Evolutionary conservation across 1,140 invertebrate species (phyloP).

Genomic region (Saccostrea glomerata): DNA sequence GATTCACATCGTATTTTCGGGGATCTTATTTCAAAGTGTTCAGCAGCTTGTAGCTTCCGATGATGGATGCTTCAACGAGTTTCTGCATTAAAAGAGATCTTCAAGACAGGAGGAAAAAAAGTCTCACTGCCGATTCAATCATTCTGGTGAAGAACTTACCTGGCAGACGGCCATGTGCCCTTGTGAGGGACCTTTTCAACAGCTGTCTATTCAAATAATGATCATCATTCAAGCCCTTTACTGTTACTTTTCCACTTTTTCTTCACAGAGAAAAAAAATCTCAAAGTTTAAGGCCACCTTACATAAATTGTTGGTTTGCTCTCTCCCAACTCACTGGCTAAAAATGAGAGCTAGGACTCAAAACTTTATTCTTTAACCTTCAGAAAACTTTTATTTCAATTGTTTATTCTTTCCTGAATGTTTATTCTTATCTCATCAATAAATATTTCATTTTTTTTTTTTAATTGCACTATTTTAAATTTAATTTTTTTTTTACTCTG

Average conservation of each 20-base stretch:
- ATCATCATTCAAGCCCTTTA: slow-evolving; percentile 8
- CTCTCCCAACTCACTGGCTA: neutral
- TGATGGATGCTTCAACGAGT: slow-evolving; percentile 30
- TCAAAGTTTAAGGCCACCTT: no score
- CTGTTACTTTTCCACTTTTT: neutral
- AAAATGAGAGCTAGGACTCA: neutral
- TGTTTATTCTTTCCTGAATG: no score
- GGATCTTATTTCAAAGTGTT: slow-evolving; percentile 38
- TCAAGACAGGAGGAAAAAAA: slow-evolving; percentile 20
- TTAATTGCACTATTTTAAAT: no score
- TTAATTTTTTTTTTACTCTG: no score
- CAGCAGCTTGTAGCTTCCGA: neutral
- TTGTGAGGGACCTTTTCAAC: slow-evolving; percentile 3
- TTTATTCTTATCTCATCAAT: no score
- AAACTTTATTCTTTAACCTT: neutral
- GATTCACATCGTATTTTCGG: slow-evolving; percentile 21
- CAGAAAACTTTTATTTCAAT: no score
- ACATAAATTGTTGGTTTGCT: neutral
- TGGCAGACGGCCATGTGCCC: neutral
- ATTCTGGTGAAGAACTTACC: neutral
- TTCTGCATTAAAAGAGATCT: slow-evolving; percentile 34
- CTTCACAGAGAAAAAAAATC: neutral
- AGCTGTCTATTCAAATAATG: slow-evolving; percentile 34
- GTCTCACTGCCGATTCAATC: slow-evolving; percentile 33
- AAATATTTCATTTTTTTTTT: no score